Base-by-base conservation (phyloP, 1,140 invertebrate species). In the Halictus rubicundus region DNA sequence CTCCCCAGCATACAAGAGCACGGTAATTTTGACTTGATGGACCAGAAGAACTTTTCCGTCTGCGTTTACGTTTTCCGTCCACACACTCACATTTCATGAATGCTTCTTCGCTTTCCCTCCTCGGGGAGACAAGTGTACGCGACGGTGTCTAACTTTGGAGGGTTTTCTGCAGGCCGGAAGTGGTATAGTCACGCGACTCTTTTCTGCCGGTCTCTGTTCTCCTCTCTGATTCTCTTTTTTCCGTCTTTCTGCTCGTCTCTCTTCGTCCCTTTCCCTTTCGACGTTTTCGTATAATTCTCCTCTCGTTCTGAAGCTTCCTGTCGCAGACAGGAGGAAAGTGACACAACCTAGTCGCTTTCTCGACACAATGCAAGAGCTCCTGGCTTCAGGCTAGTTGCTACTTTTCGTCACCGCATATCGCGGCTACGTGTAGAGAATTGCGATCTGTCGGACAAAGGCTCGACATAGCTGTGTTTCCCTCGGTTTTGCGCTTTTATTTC, bases 151-250 rank as follows among this genome's bases (percentile, higher is more conserved):
- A 66, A 54, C 46, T 61, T 65, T 52, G 61, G 12, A 39, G n/a
- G 10, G 10, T 52, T 23, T 68, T 23, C 39, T 54, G 39, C n/a
- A n/a, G n/a, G n/a, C 49, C 63, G 76, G 46, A 83, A 83, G 77
- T 83, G 68, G 57, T n/a, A 39, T 46, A 69, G 70, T 81, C 81
- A 81, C 66, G 74, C 77, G 61, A 78, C n/a, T 70, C 21, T 46
- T 61, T 27, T 49, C 52, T 10, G 0, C 52, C 12, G 10, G 5
- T 32, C 16, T 23, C 57, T 9, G n/a, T 59, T 9, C 49, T 12
- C 12, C 19, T 27, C 25, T 32, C 42, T 54, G 37, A 54, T n/a
- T 37, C 12, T 54, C 23, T 14, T 42, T 63, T n/a, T 10, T 49
- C 9, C 64, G 32, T n/a, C 2, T 10, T 5, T 2, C 3, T 7